Percentiles rank a stretch among this genome's conserved stretches.
Conservation (phyloP, 2,113 vertebrate species). For the Syngnathus floridae region DNA sequence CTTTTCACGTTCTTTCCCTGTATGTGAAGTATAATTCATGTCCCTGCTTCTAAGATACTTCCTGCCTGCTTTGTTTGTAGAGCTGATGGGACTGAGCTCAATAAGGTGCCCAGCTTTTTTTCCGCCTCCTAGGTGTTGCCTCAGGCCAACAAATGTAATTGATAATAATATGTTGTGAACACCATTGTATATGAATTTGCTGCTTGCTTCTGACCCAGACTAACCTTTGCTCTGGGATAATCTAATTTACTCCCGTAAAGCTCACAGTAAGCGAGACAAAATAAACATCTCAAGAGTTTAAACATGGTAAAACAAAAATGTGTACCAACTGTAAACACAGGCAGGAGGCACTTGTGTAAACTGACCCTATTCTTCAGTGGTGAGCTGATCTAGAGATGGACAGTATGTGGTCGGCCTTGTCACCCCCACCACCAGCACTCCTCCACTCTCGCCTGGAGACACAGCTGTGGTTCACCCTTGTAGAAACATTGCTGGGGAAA, state of each 20-base stretch:
- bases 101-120: slow-evolving; percentile 19
- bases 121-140: slow-evolving; percentile 31
- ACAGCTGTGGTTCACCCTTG: slow-evolving; percentile 54
- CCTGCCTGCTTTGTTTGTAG: slow-evolving; percentile 54
- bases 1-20: slow-evolving; percentile 56
- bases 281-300: slow-evolving; percentile 60
- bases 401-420: slow-evolving; percentile 55
- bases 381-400: slow-evolving; percentile 40
- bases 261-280: slow-evolving; percentile 60
- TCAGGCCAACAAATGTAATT: slow-evolving; percentile 22
- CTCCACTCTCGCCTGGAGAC: slow-evolving; percentile 23
- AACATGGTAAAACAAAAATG: slow-evolving; percentile 61
- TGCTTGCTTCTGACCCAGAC: slow-evolving; percentile 12
- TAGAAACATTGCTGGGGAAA: slow-evolving; percentile 45
- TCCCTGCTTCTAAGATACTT: slow-evolving; percentile 51
- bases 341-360: slow-evolving; percentile 61
- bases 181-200: slow-evolving; percentile 1
- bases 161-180: slow-evolving; percentile 6
- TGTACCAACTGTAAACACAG: slow-evolving; percentile 62
- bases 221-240: slow-evolving; percentile 19
- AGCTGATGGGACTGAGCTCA: slow-evolving; percentile 37
- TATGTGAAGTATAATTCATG: slow-evolving; percentile 63
- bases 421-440: not conserved
- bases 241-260: slow-evolving; percentile 38
- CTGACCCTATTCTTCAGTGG: slow-evolving; percentile 48